phyloP scores from a whole-genome alignment of 2,113 vertebrate genomes.

The Cygnus buccinator region DNA sequence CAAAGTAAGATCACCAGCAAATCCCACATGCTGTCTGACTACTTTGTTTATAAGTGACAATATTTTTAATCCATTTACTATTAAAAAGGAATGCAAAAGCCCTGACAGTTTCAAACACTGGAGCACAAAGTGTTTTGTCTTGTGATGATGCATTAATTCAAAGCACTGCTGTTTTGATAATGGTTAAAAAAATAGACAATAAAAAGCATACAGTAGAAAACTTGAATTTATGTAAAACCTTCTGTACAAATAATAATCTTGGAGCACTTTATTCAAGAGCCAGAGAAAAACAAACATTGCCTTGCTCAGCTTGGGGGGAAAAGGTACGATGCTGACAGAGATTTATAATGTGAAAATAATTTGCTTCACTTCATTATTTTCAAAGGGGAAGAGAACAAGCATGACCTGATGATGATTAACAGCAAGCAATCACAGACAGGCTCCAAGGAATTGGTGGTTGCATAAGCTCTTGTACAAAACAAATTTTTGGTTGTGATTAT shows the following conservation, averaged over 20 bases:
- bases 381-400: slow-evolving; percentile 8
- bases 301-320: background rate
- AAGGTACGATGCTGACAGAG: background rate
- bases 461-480: slow-evolving; percentile 39
- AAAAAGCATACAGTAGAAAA: background rate
- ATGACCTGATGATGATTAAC: slow-evolving; percentile 48
- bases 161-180: background rate
- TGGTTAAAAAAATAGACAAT: background rate
- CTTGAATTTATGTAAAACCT: background rate
- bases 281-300: background rate
- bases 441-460: slow-evolving; percentile 36
- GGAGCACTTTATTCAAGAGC: background rate
- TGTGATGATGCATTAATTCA: background rate
- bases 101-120: background rate
- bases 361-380: slow-evolving; percentile 33
- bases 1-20: background rate
- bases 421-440: background rate
- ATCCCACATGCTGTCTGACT: background rate
- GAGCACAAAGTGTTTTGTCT: background rate
- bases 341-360: slow-evolving; percentile 12
- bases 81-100: background rate
- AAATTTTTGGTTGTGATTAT: slow-evolving; percentile 55
- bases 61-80: background rate
- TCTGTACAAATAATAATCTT: slow-evolving; percentile 6
- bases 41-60: background rate